Evolutionary conservation across 2,888 invertebrate genomes (phyloP).

Genomic region (Zaprionus lineosus): DNA sequence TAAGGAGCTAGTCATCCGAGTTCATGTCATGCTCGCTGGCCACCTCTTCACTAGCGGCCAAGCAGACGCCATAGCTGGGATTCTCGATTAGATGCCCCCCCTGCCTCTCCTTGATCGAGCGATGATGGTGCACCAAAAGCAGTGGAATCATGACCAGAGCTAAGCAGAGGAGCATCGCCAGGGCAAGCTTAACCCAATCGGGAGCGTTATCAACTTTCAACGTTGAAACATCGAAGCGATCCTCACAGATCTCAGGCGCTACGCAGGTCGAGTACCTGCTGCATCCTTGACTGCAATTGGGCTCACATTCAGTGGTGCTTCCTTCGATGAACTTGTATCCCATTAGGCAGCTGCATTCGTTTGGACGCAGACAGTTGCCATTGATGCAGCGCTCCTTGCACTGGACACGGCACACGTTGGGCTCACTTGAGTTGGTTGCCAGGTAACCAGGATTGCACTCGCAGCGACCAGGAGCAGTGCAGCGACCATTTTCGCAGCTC

Average conservation of each 20-base stretch:
- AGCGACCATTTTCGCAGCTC: constrained; percentile 82
- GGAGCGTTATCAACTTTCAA: too few species aligned
- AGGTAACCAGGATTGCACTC: constrained; percentile 82
- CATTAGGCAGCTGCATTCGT: constrained; percentile 84
- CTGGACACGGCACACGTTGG: constrained; percentile 69
- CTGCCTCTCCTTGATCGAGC: constrained; percentile 60
- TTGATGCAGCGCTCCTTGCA: constrained; percentile 79
- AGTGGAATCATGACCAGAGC: constrained; percentile 61
- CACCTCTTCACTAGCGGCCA: constrained; percentile 55
- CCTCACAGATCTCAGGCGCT: constrained; percentile 83
- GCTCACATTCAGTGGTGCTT: constrained; percentile 77
- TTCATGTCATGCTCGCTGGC: constrained; percentile 52
- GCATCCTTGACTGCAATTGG: constrained; percentile 76
- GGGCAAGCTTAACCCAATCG: constrained; percentile 58
- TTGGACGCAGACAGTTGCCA: constrained; percentile 84
- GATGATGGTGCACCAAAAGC: constrained; percentile 60
- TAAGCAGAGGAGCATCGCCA: constrained; percentile 65
- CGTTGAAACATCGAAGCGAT: constrained; percentile 27
- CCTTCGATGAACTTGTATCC: constrained; percentile 79
- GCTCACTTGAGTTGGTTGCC: constrained; percentile 66
- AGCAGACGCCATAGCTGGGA: constrained; percentile 72
- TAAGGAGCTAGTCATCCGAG: constrained; percentile 36
- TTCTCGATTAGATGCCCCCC: constrained; percentile 77
- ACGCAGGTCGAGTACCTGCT: constrained; percentile 73
- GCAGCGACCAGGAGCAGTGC: constrained; percentile 83